Conservation (phyloP, 2,888 invertebrate genomes). For the Petrolisthes manimaculis region DNA sequence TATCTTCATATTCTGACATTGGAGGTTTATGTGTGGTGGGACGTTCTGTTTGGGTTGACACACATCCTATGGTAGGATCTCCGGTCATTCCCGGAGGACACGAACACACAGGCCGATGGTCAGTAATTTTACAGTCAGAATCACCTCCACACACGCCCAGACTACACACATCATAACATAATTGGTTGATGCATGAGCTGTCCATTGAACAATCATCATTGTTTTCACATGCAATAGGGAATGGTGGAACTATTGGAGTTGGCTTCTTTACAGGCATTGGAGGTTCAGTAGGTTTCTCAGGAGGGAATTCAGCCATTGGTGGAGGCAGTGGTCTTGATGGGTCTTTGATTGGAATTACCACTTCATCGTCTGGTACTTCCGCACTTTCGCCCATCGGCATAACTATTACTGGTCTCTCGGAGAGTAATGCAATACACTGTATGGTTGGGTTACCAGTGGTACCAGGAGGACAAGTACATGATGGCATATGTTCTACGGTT, state of each 20-base stretch:
- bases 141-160: conserved; percentile 73
- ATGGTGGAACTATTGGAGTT: conserved; percentile 66
- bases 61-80: conserved; percentile 77
- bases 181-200: conserved; percentile 57
- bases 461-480: conserved; percentile 73
- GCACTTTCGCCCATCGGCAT: conserved; percentile 29
- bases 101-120: conserved; percentile 74
- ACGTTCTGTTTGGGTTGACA: conserved; percentile 29
- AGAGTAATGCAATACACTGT: conserved; percentile 64
- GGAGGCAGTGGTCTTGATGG: conserved; percentile 30
- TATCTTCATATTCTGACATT: conserved; percentile 12
- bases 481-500: conserved; percentile 72
- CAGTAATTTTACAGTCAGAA: conserved; percentile 67
- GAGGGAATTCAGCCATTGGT: conserved; percentile 20
- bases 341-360: conserved; percentile 32
- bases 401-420: conserved; percentile 45
- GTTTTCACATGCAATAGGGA: conserved; percentile 74
- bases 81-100: conserved; percentile 84
- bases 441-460: conserved; percentile 64
- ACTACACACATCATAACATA: conserved; percentile 53
- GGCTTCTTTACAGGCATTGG: conserved; percentile 44
- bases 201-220: conserved; percentile 54
- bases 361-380: conserved; percentile 14
- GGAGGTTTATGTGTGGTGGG: conserved; percentile 24
- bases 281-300: conserved; percentile 11